Conservation (phyloP, 2,797 vertebrate species). For the Orientallactaga sibirica region DNA sequence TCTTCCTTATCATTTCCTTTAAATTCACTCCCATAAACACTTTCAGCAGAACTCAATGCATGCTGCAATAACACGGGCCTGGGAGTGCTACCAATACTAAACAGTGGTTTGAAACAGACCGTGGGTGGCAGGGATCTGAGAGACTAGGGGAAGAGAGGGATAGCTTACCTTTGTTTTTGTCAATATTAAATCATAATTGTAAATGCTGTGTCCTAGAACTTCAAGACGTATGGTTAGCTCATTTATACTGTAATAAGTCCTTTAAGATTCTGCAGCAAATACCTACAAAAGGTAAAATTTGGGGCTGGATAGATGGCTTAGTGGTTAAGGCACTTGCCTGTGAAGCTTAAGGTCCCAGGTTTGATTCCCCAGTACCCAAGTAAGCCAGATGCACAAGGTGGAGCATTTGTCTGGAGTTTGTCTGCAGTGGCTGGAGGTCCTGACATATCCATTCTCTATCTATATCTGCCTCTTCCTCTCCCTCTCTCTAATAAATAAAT, state of each 20-base stretch:
- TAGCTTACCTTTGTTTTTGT: neutral
- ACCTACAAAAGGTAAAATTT: neutral
- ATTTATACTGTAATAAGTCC: neutral
- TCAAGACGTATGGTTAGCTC: neutral
- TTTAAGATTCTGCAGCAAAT: conserved; percentile 54
- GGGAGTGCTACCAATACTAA: neutral
- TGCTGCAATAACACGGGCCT: neutral
- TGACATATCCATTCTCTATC: no score
- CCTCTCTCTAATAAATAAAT: no score
- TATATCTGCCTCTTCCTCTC: no score
- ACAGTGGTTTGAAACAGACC: neutral
- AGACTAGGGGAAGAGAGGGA: neutral
- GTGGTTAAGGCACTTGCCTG: no score
- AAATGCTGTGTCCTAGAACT: neutral
- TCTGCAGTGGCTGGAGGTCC: no score
- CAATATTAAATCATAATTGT: neutral
- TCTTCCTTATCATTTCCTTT: conserved; percentile 29
- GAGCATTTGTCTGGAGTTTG: no score
- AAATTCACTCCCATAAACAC: neutral
- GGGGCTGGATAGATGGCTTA: no score
- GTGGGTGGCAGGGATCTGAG: neutral
- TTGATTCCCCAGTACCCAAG: no score
- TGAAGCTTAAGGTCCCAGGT: no score
- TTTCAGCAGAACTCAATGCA: conserved; percentile 20
- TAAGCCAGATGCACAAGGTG: no score